Evolutionary conservation across 2,113 vertebrate genomes (phyloP), one percentile per base, ranked within the genome.

Genomic region (Oceanites oceanicus): DNA sequence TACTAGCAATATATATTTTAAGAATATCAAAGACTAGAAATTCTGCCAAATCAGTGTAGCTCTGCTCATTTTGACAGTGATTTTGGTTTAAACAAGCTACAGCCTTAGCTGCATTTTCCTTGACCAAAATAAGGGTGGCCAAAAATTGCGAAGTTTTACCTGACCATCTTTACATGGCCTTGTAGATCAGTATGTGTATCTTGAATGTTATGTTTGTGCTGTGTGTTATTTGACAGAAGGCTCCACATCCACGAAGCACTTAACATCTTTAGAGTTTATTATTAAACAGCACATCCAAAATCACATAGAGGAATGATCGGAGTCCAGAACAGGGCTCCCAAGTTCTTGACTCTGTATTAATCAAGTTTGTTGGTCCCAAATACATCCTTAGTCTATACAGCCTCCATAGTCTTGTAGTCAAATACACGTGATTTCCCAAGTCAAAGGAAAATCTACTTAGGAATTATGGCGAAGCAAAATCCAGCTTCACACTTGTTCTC

Each of bases 101-200:
- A 79, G 22, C 26, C 12, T 52, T 70, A 61, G 20, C 20, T 70
- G 7, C 2, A 0, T 62, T 63, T 91, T 89, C 73, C 67, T 80
- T 70, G 27, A 62, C 36, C 23, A 34, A 88, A 63, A 6, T 13
- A 73, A 71, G 25, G 67, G 27, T 32, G 40, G 26, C 30, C 7
- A 50, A 42, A 78, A 78, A 14, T 42, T 20, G n/a, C 19, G 3
- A 36, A 8, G 27, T 56, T 78, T 78, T 29, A 67, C 49, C 11
- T 3, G 7, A 10, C 7, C 13, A 8, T 26, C 17, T 65, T 65
- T 56, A 15, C 2, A 13, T 16, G 23, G 16, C 38, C 23, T 88
- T 0, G 0, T 8, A 27, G 53, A 47, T 56, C 36, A 27, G 6
- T 19, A 25, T 2, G 0, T 29, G 9, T 56, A 9, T 29, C 25